Evolutionary conservation across 2,113 vertebrate species (phyloP).

Genomic region (Monopterus albus): DNA sequence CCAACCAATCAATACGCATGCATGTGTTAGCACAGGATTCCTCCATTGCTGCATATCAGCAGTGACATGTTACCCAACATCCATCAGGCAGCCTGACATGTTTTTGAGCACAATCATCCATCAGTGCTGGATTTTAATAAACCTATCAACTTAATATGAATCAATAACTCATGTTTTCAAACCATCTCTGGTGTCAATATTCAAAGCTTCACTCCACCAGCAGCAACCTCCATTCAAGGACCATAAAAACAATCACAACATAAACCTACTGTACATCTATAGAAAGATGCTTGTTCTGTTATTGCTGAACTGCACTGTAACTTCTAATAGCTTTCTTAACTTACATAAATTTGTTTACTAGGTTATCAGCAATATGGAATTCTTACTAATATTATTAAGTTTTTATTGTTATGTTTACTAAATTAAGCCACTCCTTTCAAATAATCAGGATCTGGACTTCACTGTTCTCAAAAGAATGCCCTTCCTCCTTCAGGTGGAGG

Average conservation of each 20-base stretch:
- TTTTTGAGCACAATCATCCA: constrained; percentile 59
- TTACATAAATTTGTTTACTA: too few species aligned
- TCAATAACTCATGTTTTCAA: constrained; percentile 68
- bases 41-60: constrained; percentile 64
- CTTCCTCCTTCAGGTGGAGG: too few species aligned
- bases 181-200: constrained; percentile 46
- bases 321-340: too few species aligned
- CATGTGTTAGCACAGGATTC: constrained; percentile 70
- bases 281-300: constrained; percentile 32
- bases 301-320: constrained; percentile 28
- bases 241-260: constrained; percentile 40
- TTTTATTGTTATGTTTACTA: too few species aligned
- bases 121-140: constrained; percentile 62
- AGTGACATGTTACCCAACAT: constrained; percentile 59
- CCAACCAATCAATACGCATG: constrained; percentile 71
- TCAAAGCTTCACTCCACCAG: constrained; percentile 31
- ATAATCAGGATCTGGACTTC: too few species aligned
- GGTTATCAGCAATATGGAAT: too few species aligned
- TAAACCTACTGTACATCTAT: background rate
- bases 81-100: constrained; percentile 67
- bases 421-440: too few species aligned
- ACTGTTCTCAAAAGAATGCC: too few species aligned
- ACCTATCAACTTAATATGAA: constrained; percentile 62
- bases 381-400: too few species aligned
- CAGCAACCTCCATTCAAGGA: constrained; percentile 63